phyloP scores from a whole-genome alignment of 1,140 invertebrate genomes.

The Temnothorax curvispinosus region DNA sequence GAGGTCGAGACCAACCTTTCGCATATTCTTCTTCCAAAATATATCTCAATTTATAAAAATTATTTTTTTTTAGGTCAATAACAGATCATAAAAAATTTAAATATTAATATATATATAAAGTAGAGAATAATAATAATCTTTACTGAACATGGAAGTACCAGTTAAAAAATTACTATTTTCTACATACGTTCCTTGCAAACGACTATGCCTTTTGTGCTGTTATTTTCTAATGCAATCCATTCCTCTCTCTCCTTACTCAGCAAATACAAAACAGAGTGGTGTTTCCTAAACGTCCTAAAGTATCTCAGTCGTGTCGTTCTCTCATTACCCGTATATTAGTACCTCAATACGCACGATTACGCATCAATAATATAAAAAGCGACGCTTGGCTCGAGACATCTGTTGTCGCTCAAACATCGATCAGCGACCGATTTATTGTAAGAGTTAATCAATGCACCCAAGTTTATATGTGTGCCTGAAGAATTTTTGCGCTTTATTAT shows the following conservation, averaged over 20 bases:
- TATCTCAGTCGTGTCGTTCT: slow-evolving; percentile 88
- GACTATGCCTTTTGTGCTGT: too few species aligned
- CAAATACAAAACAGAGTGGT: slow-evolving; percentile 91
- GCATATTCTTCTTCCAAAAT: not conserved
- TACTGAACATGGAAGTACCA: not conserved
- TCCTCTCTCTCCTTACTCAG: slow-evolving; percentile 76
- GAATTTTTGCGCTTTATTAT: not conserved
- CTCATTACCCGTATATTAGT: slow-evolving; percentile 90
- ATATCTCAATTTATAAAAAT: not conserved
- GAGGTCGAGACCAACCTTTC: not conserved
- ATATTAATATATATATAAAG: too few species aligned
- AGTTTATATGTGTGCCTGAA: not conserved
- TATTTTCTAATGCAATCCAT: not conserved
- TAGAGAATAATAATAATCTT: not conserved
- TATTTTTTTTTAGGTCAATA: not conserved
- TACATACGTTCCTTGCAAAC: not conserved
- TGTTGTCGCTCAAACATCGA: slow-evolving; percentile 74
- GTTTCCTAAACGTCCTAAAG: slow-evolving; percentile 89
- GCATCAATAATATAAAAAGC: slow-evolving; percentile 87
- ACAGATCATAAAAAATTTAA: too few species aligned
- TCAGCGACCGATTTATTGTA: slow-evolving; percentile 42
- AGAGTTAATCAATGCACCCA: slow-evolving; percentile 4
- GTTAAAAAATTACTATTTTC: not conserved
- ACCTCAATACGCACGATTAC: slow-evolving; percentile 88
- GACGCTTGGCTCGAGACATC: slow-evolving; percentile 87